A percentile compares a stretch with the other conserved stretches of the same genome.
These are phyloP conservation scores for Cheilosia soror DNA, from an alignment of 2,888 invertebrate species.

Conservation along the genomic window DNA sequence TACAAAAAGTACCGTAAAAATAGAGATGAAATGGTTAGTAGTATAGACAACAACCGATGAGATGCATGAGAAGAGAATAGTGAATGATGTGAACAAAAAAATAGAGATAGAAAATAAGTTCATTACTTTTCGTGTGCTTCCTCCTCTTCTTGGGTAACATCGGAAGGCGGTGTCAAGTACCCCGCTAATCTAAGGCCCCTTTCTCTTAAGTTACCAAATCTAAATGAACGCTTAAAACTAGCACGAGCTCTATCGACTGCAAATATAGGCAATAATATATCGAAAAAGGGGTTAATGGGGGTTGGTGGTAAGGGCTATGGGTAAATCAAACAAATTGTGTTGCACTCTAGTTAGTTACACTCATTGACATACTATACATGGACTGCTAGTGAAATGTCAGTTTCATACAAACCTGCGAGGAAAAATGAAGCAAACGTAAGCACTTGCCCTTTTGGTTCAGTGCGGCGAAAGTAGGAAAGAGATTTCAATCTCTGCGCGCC, in stretches of 20 bases:
- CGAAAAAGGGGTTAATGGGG: neutral
- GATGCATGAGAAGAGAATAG: constrained; percentile 4
- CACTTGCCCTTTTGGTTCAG: too few species aligned
- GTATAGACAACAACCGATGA: neutral
- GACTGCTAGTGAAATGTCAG: too few species aligned
- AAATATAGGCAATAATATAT: constrained; percentile 61
- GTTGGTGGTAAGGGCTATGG: neutral
- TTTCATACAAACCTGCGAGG: too few species aligned
- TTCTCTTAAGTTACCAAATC: constrained; percentile 84
- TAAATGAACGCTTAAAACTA: constrained; percentile 86
- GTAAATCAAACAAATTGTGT: neutral
- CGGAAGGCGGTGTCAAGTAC: constrained; percentile 86
- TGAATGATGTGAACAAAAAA: constrained; percentile 19
- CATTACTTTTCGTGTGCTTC: constrained; percentile 84
- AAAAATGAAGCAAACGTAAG: too few species aligned
- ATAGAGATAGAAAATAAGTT: neutral
- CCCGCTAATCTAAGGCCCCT: constrained; percentile 85
- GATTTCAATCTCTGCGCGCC: too few species aligned
- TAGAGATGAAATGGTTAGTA: neutral
- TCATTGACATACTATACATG: too few species aligned
- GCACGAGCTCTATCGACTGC: constrained; percentile 88
- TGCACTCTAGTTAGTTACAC: constrained; percentile 15
- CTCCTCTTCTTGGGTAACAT: constrained; percentile 87
- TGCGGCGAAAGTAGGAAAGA: too few species aligned
- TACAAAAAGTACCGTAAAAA: constrained; percentile 21